Percentiles rank a stretch among this genome's conserved stretches.
Evolutionary conservation across 30 jellyfish, hydroid and myxozoan species (phyloP).

Genomic region (Aurelia aurita complex sp. Pacific): DNA sequence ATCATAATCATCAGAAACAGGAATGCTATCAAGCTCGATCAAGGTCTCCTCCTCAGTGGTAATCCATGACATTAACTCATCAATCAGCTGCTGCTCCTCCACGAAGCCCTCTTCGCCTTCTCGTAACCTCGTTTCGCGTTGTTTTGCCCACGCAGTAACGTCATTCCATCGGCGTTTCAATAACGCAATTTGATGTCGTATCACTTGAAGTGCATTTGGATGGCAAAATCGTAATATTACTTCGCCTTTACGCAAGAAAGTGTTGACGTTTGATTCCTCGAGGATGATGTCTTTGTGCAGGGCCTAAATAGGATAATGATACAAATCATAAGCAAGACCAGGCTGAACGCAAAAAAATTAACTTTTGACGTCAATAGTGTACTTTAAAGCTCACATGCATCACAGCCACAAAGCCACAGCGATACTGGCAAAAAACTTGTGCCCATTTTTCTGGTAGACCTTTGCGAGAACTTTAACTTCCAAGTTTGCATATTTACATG

Average conservation of each 20-base stretch:
- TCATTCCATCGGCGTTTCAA: conserved; percentile 89
- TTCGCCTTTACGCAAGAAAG: conserved; percentile 88
- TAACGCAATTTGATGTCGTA: conserved; percentile 87
- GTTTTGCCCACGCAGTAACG: conserved; percentile 96
- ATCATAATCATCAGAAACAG: conserved; percentile 88
- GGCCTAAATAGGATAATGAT: background rate
- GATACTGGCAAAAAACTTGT: too few species aligned
- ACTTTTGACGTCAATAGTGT: too few species aligned
- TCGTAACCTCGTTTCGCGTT: conserved; percentile 83
- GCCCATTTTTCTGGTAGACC: too few species aligned
- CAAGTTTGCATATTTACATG: too few species aligned
- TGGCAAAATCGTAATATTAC: conserved; percentile 96
- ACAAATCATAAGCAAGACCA: too few species aligned
- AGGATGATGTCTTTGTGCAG: conserved; percentile 44
- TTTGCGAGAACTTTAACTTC: too few species aligned
- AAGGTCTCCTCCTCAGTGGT: conserved; percentile 77
- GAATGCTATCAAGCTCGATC: conserved; percentile 74
- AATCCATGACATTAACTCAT: conserved; percentile 79
- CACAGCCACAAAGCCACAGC: too few species aligned
- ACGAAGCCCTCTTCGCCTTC: conserved; percentile 65
- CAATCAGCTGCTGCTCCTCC: conserved; percentile 80
- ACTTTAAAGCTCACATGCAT: too few species aligned
- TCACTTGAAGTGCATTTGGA: conserved; percentile 87
- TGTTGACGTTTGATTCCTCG: conserved; percentile 82
- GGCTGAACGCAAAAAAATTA: too few species aligned